Base-by-base conservation (phyloP, 2,888 invertebrate genomes). In the Standfussiana lucernea region DNA sequence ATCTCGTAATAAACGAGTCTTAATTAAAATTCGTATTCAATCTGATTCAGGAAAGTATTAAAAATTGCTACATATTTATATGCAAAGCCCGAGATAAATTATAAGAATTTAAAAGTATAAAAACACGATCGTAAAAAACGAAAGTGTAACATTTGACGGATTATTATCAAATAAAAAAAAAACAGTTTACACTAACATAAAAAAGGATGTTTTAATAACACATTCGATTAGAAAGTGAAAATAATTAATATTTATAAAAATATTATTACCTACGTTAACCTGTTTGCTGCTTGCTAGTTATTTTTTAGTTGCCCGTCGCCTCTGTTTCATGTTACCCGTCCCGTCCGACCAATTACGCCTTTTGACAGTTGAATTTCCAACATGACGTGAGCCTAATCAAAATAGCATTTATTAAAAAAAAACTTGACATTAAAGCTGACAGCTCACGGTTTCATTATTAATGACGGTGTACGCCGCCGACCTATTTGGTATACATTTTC, bases 361-460 rank as follows among this genome's bases (percentile, higher is more conserved):
- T 96, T 94, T 96, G 97, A 97, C 97, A 97, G 97, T 95, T 96
- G 94, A 97, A 95, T 96, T 96, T 96, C 95, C 94, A 94, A 96
- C 96, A 96, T 96, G 97, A 97, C 97, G 95, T 95, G 96, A 97
- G 97, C 97, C 97, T 97, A 97, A 97, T 97, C 97, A 97, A 97
- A 96, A 97, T 96, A 97, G 94, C 96, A 95, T 96, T 97, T 96
- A 95, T 95, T 93, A 94, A 94, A 96, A 95, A 95, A 95, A 95
- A 95, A 94, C 94, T 93, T 93, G 93, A 95, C 95, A 95, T 96
- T 95, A 95, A 94, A 94, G 94, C 94, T 95, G 96, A 96, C 97
- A 96, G 96, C 95, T 95, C 95, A 95, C 95, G 95, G 95, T 94
- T 95, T 92, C 93, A 95, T 96, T 96, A 96, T 96, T 96, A 96